Percentiles rank a stretch among this genome's conserved stretches.
These are phyloP conservation scores for Aleiodes testaceus DNA, from an alignment of 2,888 invertebrate genomes.

Conservation along the genomic window DNA sequence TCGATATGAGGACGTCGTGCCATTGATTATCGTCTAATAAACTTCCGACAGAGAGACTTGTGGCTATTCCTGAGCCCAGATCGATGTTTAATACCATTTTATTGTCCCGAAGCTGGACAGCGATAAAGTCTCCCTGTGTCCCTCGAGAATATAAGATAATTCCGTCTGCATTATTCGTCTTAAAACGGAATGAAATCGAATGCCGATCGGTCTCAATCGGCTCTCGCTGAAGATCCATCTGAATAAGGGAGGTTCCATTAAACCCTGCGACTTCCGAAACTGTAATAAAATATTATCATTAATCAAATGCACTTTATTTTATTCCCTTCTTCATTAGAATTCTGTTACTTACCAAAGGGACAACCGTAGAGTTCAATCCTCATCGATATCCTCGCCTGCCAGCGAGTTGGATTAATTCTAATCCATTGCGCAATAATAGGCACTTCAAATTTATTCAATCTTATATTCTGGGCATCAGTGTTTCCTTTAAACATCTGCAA, in stretches of 20 bases:
- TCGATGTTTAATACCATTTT: slow-evolving; percentile 91
- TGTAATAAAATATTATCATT: slow-evolving; percentile 63
- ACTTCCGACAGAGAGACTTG: slow-evolving; percentile 93
- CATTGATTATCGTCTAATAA: slow-evolving; percentile 97
- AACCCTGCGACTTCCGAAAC: slow-evolving; percentile 89
- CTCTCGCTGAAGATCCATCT: slow-evolving; percentile 85
- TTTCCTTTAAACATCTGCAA: slow-evolving; percentile 96
- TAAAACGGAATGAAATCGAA: slow-evolving; percentile 91
- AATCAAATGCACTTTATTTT: no score
- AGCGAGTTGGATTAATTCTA: slow-evolving; percentile 95
- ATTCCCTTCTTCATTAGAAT: neutral
- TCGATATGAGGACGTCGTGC: slow-evolving; percentile 95
- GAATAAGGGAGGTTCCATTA: slow-evolving; percentile 87
- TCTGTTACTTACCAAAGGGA: slow-evolving; percentile 82
- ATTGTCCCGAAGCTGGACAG: slow-evolving; percentile 92
- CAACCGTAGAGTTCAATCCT: slow-evolving; percentile 96
- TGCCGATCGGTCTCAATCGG: slow-evolving; percentile 90
- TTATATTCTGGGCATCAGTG: slow-evolving; percentile 86
- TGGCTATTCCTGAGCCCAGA: slow-evolving; percentile 86
- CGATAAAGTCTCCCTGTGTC: slow-evolving; percentile 94
- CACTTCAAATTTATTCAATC: slow-evolving; percentile 91
- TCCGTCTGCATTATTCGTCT: slow-evolving; percentile 92
- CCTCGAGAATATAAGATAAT: slow-evolving; percentile 93
- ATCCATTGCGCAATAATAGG: slow-evolving; percentile 97
- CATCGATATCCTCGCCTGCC: slow-evolving; percentile 96